phyloP scores from a whole-genome alignment of 2,797 vertebrate genomes.

The Chrosomus eos region DNA sequence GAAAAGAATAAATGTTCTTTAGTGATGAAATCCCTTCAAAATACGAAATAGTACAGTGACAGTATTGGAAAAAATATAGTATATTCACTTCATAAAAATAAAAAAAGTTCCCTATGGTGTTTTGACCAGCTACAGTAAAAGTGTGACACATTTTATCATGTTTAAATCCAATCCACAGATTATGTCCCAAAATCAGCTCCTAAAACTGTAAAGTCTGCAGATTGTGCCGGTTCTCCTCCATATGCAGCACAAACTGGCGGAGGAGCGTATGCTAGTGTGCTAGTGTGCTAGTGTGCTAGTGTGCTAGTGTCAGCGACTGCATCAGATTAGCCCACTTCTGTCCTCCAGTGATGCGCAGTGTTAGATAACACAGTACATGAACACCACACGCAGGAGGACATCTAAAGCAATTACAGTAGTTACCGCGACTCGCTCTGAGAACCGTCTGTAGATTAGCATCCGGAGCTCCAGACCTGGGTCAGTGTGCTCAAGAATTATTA shows the following conservation, averaged over 20 bases:
- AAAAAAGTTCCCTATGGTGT: background rate
- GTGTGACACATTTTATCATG: background rate
- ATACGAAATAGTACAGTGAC: background rate
- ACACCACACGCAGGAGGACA: too few relatives aligned
- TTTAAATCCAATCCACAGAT: background rate
- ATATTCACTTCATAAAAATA: background rate
- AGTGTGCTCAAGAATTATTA: background rate
- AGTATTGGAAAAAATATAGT: too few relatives aligned
- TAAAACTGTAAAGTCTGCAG: background rate
- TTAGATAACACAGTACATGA: background rate
- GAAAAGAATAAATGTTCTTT: background rate
- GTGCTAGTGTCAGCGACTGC: background rate
- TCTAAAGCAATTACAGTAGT: background rate
- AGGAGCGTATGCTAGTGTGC: background rate
- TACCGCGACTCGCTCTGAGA: background rate
- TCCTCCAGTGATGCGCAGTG: background rate
- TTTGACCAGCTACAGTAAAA: background rate
- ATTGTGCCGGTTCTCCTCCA: background rate
- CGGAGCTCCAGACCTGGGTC: background rate
- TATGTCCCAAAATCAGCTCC: background rate
- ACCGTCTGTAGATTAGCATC: background rate
- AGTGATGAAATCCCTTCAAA: background rate
- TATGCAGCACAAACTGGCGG: background rate
- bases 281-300: too few relatives aligned
- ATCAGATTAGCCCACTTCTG: slow-evolving; percentile 21